Evolutionary conservation across 2,113 vertebrate species (phyloP).

Genomic region (Emberiza fucata): DNA sequence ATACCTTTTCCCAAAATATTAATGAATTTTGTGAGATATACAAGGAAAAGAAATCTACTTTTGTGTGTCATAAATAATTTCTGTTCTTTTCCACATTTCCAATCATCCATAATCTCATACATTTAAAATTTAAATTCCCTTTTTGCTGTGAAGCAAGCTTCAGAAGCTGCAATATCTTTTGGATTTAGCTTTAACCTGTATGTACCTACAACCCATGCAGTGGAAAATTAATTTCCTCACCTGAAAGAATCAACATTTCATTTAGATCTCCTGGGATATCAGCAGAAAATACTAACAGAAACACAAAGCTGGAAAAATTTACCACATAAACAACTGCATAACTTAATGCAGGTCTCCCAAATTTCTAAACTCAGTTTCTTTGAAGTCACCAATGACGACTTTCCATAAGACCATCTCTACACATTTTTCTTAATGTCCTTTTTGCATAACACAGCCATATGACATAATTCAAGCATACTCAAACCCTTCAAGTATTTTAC

Average conservation of each 20-base stretch:
- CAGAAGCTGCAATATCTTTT: neutral
- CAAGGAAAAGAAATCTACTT: neutral
- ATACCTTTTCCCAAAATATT: neutral
- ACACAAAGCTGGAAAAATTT: neutral
- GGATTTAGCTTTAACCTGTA: neutral
- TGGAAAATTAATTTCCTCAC: neutral
- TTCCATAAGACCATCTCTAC: neutral
- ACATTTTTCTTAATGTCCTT: neutral
- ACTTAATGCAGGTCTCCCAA: neutral
- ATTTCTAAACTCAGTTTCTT: neutral
- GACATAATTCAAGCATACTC: neutral
- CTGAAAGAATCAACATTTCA: neutral
- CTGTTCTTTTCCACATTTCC: neutral
- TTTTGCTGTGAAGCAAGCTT: neutral
- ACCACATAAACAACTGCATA: neutral
- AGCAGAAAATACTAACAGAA: neutral
- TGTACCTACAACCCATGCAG: neutral
- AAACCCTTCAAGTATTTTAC: conserved; percentile 63
- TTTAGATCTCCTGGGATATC: neutral
- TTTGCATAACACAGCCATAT: neutral
- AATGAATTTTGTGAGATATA: neutral
- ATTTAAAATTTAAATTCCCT: neutral
- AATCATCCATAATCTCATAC: neutral
- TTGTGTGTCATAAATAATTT: neutral
- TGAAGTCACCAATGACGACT: neutral